Conservation (phyloP, 2,113 vertebrate genomes). For the Brachypteracias leptosomus region DNA sequence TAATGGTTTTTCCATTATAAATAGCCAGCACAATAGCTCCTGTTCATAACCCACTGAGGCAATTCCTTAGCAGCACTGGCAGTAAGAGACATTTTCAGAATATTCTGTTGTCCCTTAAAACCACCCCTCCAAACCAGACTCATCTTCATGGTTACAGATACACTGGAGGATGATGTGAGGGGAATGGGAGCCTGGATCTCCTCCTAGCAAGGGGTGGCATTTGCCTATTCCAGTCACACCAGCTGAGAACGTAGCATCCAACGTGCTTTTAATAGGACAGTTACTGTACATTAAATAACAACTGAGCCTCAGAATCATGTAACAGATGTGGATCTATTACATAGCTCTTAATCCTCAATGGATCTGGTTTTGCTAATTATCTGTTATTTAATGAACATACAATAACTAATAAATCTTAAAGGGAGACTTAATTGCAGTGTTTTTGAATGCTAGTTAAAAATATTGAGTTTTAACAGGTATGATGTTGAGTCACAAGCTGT, state of each 20-base stretch:
- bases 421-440: not conserved
- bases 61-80: not conserved
- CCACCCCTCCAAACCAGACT: not conserved
- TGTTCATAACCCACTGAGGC: not conserved
- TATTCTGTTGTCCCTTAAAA: not conserved
- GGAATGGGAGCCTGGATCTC: not conserved
- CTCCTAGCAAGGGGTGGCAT: not conserved
- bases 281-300: constrained; percentile 48
- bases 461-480: not conserved
- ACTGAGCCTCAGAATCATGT: not conserved
- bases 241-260: not conserved
- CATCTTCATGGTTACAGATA: not conserved
- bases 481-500: not conserved
- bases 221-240: not conserved
- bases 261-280: constrained; percentile 1
- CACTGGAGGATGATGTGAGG: not conserved
- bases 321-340: constrained; percentile 54
- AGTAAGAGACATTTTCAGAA: not conserved
- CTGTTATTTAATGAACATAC: constrained; percentile 55
- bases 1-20: not conserved
- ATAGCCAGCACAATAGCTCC: not conserved
- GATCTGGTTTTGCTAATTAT: constrained; percentile 36
- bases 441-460: constrained; percentile 6
- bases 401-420: constrained; percentile 53
- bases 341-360: constrained; percentile 41